Percentiles rank a stretch among this genome's conserved stretches.
These are phyloP conservation scores for Eupithecia insigniata DNA, from an alignment of 2,888 invertebrate genomes.

Conservation along the genomic window DNA sequence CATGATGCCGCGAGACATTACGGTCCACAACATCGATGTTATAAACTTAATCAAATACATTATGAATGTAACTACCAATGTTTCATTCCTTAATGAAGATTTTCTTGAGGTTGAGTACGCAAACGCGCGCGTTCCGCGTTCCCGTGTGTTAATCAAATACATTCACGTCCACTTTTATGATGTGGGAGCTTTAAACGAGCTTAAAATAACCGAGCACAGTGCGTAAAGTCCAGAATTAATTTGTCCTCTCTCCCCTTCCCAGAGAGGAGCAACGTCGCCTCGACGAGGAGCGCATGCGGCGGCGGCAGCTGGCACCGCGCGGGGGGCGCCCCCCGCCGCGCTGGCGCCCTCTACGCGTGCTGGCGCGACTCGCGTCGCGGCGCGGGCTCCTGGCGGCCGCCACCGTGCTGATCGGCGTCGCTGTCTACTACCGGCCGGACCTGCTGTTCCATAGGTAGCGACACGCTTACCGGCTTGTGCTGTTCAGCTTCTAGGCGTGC, in stretches of 20 bases:
- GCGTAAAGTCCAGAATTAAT: background rate
- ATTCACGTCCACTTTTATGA: too few species aligned
- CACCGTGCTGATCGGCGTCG: slow-evolving; percentile 82
- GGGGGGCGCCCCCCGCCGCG: slow-evolving; percentile 30
- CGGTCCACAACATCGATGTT: too few species aligned
- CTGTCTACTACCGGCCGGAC: slow-evolving; percentile 84
- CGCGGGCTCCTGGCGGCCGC: slow-evolving; percentile 68
- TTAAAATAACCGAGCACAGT: too few species aligned
- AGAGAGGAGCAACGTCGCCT: slow-evolving; percentile 85
- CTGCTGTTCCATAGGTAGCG: slow-evolving; percentile 76
- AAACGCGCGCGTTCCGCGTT: too few species aligned
- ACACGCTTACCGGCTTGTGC: slow-evolving; percentile 73
- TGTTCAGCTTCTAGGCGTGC: slow-evolving; percentile 64
- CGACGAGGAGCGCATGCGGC: slow-evolving; percentile 83
- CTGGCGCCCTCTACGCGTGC: slow-evolving; percentile 46
- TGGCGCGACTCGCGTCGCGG: slow-evolving; percentile 63
- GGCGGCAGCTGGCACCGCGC: slow-evolving; percentile 59
- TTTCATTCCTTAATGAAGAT: too few species aligned
- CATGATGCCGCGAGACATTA: too few species aligned
- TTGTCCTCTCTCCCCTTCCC: slow-evolving; percentile 16
- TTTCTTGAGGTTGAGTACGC: too few species aligned
- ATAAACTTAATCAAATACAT: too few species aligned
- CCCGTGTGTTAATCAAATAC: too few species aligned
- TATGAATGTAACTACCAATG: too few species aligned
- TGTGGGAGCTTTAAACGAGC: too few species aligned